Conservation (phyloP, 2,113 vertebrate species). For the Nothocercus julius region DNA sequence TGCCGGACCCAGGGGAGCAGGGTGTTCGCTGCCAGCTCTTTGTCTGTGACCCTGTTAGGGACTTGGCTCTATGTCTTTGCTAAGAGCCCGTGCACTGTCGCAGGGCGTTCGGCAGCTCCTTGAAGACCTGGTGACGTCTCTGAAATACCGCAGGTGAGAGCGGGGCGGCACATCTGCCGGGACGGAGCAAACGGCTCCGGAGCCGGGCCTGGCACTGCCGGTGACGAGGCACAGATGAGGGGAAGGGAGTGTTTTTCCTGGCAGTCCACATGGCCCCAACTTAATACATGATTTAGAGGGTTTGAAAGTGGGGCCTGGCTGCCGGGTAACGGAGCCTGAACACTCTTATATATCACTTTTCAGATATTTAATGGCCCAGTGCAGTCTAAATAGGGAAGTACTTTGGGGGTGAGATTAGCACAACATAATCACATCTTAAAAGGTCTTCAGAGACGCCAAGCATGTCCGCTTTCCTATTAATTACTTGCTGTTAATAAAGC, state of each 20-base stretch:
- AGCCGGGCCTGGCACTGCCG: background rate
- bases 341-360: background rate
- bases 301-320: constrained; percentile 30
- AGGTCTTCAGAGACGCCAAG: constrained; percentile 64
- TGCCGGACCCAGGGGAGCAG: background rate
- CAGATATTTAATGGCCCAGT: constrained; percentile 54
- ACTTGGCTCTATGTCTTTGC: background rate
- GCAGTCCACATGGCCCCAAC: constrained; percentile 20
- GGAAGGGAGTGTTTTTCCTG: constrained; percentile 50
- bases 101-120: constrained; percentile 11
- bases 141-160: background rate
- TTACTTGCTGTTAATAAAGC: constrained; percentile 61
- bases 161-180: constrained; percentile 20
- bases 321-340: background rate
- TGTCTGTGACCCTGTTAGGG: background rate
- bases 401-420: constrained; percentile 60
- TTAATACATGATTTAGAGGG: constrained; percentile 53
- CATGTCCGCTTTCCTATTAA: constrained; percentile 53
- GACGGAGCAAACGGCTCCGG: background rate
- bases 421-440: constrained; percentile 72
- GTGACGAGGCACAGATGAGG: constrained; percentile 65
- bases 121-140: constrained; percentile 34
- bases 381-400: constrained; percentile 56
- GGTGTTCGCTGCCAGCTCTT: rapidly evolving
- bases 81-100: constrained; percentile 15